Base-by-base conservation (phyloP, 2,113 vertebrate genomes). In the Calonectris borealis region DNA sequence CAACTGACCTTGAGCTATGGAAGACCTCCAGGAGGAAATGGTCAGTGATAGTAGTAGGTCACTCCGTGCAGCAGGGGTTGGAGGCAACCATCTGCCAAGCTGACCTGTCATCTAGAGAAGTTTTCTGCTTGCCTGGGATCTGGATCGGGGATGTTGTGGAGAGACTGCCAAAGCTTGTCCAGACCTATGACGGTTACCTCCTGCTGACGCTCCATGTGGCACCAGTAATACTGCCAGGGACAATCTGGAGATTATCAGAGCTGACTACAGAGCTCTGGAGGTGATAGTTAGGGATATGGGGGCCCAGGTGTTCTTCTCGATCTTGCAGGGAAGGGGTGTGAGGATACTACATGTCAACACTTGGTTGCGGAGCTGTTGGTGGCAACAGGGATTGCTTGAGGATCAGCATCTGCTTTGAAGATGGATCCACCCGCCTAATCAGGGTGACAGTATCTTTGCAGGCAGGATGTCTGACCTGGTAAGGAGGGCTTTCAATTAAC, bases 251-350 rank as follows among this genome's bases (percentile, higher is more conserved):
- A 60, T 6, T 51, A 27, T 36, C 38, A 71, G 83, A 90, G 77
- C 32, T 77, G 58, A 29, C 44, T 76, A 16, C 62, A 88, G 61
- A 83, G 38, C 32, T 88, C 61, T 91, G 42, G 32, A 64, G 6
- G 5, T 2, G 2, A 17, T 26, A 68, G 20, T 58, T 76, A 64
- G 42, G 0, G 0, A 29, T 68, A 61, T 25, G 11, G 26, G 21
- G 16, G 10, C 34, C 8, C 16, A 31, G 38, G 10, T 78, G 36
- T 24, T 81, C 9, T 55, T 79, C 52, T 86, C 10, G 9, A 0
- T 72, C 48, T 76, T 73, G 32, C 3, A 10, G 32, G 32, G 25
- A 46, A 73, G 15, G 14, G 6, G 1, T 48, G 7, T 79, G 46
- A 80, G 26, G 44, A 34, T 72, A 26, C 11, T 32, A 8, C 40